Conservation (phyloP, 2,113 vertebrate species). For the Lynx canadensis region DNA sequence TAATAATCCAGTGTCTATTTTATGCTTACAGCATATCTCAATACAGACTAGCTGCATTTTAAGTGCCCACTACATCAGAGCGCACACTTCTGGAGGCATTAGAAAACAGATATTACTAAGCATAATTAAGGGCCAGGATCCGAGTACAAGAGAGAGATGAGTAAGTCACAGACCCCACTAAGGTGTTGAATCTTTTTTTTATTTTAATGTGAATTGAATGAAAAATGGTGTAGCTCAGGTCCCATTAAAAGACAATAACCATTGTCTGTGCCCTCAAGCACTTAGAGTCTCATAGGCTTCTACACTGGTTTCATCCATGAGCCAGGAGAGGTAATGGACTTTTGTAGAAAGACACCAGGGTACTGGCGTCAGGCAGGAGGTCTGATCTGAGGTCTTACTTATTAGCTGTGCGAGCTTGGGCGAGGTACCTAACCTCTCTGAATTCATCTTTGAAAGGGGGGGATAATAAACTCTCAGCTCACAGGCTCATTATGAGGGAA, state of each 20-base stretch:
- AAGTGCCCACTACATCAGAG: not conserved
- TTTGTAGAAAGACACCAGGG: not conserved
- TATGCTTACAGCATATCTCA: not conserved
- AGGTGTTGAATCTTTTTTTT: not conserved
- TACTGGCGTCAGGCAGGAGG: not conserved
- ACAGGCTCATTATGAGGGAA: not conserved
- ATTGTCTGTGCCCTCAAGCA: not conserved
- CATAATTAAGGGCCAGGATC: not conserved
- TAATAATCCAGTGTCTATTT: not conserved
- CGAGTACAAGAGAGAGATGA: not conserved
- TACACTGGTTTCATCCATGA: not conserved
- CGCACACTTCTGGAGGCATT: not conserved
- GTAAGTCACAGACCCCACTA: not conserved
- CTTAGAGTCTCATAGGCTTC: not conserved
- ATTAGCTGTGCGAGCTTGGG: not conserved
- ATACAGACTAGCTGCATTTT: not conserved
- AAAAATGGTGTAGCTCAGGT: not conserved
- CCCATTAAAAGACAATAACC: not conserved
- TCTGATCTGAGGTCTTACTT: not conserved
- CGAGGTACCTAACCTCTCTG: not conserved
- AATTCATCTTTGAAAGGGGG: not conserved
- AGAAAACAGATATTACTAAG: not conserved
- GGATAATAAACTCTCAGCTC: not conserved
- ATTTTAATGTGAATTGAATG: not conserved
- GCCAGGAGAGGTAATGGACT: not conserved